Conservation (phyloP, 2,113 vertebrate species). For the Spea bombifrons region DNA sequence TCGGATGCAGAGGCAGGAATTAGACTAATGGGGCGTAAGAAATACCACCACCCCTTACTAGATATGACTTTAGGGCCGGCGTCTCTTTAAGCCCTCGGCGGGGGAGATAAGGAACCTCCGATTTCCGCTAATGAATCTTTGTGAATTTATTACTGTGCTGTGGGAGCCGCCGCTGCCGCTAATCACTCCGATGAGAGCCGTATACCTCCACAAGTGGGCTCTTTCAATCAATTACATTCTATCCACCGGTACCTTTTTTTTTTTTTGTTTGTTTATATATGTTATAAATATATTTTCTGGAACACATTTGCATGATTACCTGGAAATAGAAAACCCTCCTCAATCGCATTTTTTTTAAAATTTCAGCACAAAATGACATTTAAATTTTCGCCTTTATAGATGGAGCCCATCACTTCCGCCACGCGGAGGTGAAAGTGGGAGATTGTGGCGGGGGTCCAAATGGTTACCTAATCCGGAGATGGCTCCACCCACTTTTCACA, state of each 20-base stretch:
- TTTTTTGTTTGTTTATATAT: conserved; percentile 32
- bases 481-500: too few relatives aligned
- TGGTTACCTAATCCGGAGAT: too few relatives aligned
- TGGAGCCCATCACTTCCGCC: too few relatives aligned
- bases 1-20: too few relatives aligned
- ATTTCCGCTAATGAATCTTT: conserved; percentile 59
- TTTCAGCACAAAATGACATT: not conserved
- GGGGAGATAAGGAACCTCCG: conserved; percentile 15
- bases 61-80: too few relatives aligned
- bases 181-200: conserved; percentile 61
- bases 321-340: conserved; percentile 54
- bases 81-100: too few relatives aligned
- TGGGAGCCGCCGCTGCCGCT: conserved; percentile 54
- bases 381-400: too few relatives aligned
- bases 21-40: too few relatives aligned
- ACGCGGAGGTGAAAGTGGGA: too few relatives aligned
- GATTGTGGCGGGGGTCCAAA: too few relatives aligned
- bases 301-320: conserved; percentile 58
- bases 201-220: conserved; percentile 54
- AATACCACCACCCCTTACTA: too few relatives aligned
- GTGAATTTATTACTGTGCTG: conserved; percentile 58
- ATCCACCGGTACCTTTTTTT: conserved; percentile 33
- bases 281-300: not conserved
- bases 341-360: not conserved
- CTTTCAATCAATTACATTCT: conserved; percentile 64